Evolutionary conservation across 2,888 invertebrate species (phyloP), one percentile per base, ranked within the genome.

Genomic region (Camptogramma bilineatum): DNA sequence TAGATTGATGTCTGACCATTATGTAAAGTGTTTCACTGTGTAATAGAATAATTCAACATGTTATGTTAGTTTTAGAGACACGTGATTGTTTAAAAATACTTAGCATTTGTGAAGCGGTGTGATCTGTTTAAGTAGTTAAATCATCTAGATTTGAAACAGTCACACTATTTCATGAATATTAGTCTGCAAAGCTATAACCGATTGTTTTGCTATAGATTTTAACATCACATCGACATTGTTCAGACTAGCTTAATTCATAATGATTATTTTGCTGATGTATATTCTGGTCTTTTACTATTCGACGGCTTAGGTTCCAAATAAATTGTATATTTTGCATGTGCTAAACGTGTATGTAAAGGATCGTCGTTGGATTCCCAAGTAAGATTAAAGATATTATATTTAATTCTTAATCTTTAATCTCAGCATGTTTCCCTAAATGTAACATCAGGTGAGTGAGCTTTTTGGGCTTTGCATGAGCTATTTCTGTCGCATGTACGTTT

Each of bases 281-380:
- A 56, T 85, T 83, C 74, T 67, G 78, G 73, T 78, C 76, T 79
- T 86, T 85, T n/a, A n/a, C 80, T 81, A 72, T 77, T 84, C 83
- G 81, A 82, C 74, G 76, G 58, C 62, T 77, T 78, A 80, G 72
- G 69, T 75, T 64, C 72, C 70, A 72, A 69, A 74, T 78, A 73
- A 75, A 71, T 82, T 86, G 83, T 87, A 65, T 81, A 83, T 78
- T 81, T 81, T 82, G 78, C 73, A 82, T 78, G 76, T 77, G 74
- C 77, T 75, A 78, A 77, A 78, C 73, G 79, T 91, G 90, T 90
- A 89, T 91, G 77, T 77, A 79, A 85, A 88, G 90, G 92, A 93
- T 92, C 92, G 92, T 93, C 92, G 92, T 91, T 88, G 92, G 92
- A 92, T 81, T 84, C 84, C 85, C 91, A 90, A 91, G 92, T 91